Evolutionary conservation across 2,113 vertebrate genomes (phyloP).

Genomic region (Eupsittula cactorum): DNA sequence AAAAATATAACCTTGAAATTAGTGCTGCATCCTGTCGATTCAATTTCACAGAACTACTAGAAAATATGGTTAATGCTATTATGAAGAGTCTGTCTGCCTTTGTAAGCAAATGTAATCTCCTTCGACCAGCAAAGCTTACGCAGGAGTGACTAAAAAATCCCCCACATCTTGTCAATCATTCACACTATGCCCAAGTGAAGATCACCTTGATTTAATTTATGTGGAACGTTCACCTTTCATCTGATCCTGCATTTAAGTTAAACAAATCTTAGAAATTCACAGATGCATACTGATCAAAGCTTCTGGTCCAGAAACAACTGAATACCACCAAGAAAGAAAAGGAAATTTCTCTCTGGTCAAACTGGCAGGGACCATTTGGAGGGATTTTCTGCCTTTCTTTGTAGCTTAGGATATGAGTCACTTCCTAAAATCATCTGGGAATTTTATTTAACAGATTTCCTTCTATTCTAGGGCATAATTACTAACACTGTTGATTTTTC

Average conservation of each 20-base stretch:
- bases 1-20: background rate
- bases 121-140: background rate
- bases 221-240: background rate
- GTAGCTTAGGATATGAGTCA: background rate
- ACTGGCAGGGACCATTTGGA: background rate
- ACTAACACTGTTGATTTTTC: background rate
- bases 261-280: background rate
- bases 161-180: background rate
- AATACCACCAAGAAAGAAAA: background rate
- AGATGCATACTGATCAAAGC: background rate
- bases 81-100: slow-evolving; percentile 24
- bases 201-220: background rate
- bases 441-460: background rate
- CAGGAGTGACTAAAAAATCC: background rate
- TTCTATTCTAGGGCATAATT: background rate
- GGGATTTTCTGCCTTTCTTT: background rate
- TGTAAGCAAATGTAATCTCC: slow-evolving; percentile 6
- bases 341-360: background rate
- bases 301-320: background rate
- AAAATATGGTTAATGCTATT: slow-evolving; percentile 14
- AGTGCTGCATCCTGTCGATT: background rate
- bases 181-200: background rate
- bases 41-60: background rate
- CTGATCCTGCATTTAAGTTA: background rate
- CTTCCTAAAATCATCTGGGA: background rate